Percentiles rank a stretch among this genome's conserved stretches.
Evolutionary conservation across 2,888 invertebrate genomes (phyloP).

Genomic region (Eilema depressum): DNA sequence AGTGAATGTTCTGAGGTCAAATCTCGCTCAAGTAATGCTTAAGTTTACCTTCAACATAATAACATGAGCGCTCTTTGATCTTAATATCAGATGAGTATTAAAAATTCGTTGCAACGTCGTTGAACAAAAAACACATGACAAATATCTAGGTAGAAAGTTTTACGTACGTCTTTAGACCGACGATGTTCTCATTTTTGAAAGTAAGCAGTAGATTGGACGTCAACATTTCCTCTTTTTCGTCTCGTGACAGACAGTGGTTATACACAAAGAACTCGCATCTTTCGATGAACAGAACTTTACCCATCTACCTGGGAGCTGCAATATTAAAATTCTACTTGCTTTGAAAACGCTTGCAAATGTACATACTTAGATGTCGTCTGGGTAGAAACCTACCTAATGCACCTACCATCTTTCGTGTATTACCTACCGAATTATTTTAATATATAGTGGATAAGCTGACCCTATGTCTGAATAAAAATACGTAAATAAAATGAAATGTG

Average conservation of each 20-base stretch:
- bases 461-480: background rate
- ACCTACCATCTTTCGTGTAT: background rate
- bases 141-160: conserved; percentile 60
- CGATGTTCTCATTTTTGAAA: conserved; percentile 75
- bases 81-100: conserved; percentile 45
- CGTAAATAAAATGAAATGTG: background rate
- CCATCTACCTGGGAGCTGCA: conserved; percentile 55
- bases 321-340: conserved; percentile 55
- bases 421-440: background rate
- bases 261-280: conserved; percentile 70
- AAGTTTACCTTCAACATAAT: conserved; percentile 41
- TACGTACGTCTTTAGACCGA: conserved; percentile 59
- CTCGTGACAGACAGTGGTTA: conserved; percentile 65
- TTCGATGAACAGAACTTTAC: conserved; percentile 64
- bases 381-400: background rate
- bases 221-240: conserved; percentile 74
- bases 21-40: conserved; percentile 36
- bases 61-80: conserved; percentile 38
- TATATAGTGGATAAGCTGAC: background rate
- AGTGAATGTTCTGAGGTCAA: conserved; percentile 55
- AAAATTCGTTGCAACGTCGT: conserved; percentile 36
- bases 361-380: conserved; percentile 14
- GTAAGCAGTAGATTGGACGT: conserved; percentile 77
- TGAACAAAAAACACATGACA: conserved; percentile 48
- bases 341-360: conserved; percentile 31